Conservation (phyloP, 2,888 invertebrate species). For the Drosophila nr. perissopoda region DNA sequence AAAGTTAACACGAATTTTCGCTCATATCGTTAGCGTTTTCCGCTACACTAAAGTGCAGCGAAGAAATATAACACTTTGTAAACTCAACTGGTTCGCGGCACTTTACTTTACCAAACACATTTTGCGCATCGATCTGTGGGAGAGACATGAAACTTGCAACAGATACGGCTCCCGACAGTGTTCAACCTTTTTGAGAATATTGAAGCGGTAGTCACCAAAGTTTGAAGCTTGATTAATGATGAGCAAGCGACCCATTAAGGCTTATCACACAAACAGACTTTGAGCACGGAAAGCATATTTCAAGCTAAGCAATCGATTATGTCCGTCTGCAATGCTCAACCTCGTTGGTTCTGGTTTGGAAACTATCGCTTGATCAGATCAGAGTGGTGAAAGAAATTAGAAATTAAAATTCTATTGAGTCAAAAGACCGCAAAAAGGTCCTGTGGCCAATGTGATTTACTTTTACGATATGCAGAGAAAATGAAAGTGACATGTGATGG, state of each 20-base stretch:
- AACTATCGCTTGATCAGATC: background rate
- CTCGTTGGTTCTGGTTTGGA: background rate
- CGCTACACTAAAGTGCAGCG: background rate
- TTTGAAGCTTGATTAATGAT: conserved; percentile 1
- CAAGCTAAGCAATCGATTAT: background rate
- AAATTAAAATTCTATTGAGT: conserved; percentile 71
- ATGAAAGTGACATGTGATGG: conserved; percentile 11
- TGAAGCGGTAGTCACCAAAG: background rate
- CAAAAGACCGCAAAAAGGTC: conserved; percentile 60
- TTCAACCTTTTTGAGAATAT: background rate
- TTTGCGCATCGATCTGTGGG: background rate
- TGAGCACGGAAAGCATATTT: background rate
- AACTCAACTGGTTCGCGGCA: background rate
- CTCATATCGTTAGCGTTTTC: background rate
- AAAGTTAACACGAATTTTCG: background rate
- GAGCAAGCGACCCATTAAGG: background rate
- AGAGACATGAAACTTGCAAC: background rate
- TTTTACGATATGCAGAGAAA: conserved; percentile 1
- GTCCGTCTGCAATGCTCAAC: background rate
- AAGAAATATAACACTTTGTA: background rate
- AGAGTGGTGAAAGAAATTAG: conserved; percentile 49
- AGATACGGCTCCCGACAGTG: background rate
- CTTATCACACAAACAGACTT: background rate
- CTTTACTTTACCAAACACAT: background rate
- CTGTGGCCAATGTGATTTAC: conserved; percentile 13